phyloP scores from a whole-genome alignment of 2,113 vertebrate genomes.

The Microtus pennsylvanicus region DNA sequence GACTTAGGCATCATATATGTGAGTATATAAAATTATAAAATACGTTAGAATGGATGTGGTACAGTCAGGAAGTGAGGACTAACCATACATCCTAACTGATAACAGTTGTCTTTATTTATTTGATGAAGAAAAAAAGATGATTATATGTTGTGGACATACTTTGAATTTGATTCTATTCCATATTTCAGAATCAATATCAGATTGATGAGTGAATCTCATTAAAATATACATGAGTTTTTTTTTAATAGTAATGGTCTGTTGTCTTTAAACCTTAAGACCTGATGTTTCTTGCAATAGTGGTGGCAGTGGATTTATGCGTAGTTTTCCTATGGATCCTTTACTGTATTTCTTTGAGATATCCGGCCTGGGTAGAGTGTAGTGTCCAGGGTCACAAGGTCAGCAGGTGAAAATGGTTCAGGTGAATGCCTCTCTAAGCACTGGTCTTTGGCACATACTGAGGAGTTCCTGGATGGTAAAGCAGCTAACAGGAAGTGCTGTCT shows the following conservation, averaged over 20 bases:
- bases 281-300: not conserved
- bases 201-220: constrained; percentile 23
- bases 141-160: not conserved
- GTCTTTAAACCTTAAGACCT: not conserved
- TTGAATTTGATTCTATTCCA: constrained; percentile 20
- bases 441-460: not conserved
- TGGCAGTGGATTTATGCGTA: not conserved
- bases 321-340: not conserved
- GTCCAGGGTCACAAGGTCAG: constrained; percentile 4
- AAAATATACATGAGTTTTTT: not conserved
- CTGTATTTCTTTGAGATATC: not conserved
- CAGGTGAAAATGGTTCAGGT: not conserved
- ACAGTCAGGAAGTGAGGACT: constrained; percentile 30
- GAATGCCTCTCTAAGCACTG: not conserved
- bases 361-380: not conserved
- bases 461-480: not conserved
- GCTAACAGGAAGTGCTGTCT: not conserved
- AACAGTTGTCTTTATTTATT: constrained; percentile 14
- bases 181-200: constrained; percentile 39
- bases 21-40: not conserved
- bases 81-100: not conserved
- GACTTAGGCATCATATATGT: constrained; percentile 17
- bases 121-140: constrained; percentile 39
- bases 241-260: constrained; percentile 25
- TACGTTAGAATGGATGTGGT: constrained; percentile 20